phyloP scores from a whole-genome alignment of 2,888 invertebrate genomes.

The Nematopogon swammerdamellus region DNA sequence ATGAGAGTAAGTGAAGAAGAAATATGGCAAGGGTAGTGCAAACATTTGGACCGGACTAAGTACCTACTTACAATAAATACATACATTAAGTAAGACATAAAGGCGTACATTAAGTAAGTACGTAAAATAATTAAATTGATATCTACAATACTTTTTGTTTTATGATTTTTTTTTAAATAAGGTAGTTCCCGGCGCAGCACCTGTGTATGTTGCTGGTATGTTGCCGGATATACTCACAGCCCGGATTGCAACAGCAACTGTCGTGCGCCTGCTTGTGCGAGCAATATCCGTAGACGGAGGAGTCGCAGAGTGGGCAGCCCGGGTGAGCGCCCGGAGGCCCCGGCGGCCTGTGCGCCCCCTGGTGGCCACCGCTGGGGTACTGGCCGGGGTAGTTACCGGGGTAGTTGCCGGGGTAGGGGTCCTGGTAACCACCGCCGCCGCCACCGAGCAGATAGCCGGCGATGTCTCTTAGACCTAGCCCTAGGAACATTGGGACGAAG shows the following conservation, averaged over 20 bases:
- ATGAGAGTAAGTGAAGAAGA: no score
- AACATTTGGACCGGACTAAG: no score
- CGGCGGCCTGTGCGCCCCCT: constrained; percentile 14
- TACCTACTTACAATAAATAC: no score
- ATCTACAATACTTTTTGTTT: no score
- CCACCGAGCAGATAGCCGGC: constrained; percentile 48
- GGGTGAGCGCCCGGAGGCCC: constrained; percentile 46
- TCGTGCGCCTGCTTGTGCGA: constrained; percentile 72
- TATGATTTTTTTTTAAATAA: no score
- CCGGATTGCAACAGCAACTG: constrained; percentile 66
- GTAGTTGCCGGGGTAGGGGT: neutral
- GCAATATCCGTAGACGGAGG: constrained; percentile 75
- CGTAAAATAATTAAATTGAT: no score
- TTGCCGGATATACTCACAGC: constrained; percentile 42
- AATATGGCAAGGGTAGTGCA: no score
- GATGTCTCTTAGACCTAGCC: constrained; percentile 46
- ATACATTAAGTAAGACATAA: no score
- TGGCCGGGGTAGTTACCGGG: constrained; percentile 16
- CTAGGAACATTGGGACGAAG: constrained; percentile 21
- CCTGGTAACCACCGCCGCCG: constrained; percentile 4
- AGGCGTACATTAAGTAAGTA: no score
- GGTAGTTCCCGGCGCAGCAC: no score
- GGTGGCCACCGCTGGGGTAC: constrained; percentile 13
- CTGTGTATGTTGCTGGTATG: no score
- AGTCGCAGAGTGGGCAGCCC: constrained; percentile 72